Evolutionary conservation across 2,113 vertebrate genomes (phyloP).

Genomic region (Nerophis ophidion): DNA sequence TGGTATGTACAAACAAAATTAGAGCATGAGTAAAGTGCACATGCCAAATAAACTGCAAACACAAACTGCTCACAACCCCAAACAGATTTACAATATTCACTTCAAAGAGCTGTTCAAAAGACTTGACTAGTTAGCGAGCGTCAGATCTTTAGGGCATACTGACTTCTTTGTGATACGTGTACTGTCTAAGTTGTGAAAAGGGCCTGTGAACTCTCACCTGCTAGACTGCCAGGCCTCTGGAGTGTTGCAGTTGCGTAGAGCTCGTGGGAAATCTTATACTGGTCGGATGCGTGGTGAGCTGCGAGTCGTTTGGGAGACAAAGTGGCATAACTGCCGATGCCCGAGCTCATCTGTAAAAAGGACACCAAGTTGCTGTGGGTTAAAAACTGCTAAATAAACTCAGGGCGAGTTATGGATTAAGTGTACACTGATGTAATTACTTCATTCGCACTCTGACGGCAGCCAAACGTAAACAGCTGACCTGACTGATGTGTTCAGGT

Average conservation of each 20-base stretch:
- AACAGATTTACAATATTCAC: too few relatives aligned
- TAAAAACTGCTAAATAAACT: conserved; percentile 1
- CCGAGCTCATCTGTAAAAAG: conserved; percentile 82
- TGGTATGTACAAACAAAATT: too few relatives aligned
- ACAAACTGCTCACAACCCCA: too few relatives aligned
- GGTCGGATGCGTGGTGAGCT: conserved; percentile 83
- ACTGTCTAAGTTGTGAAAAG: too few relatives aligned
- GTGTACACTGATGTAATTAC: background rate
- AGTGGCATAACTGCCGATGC: conserved; percentile 93
- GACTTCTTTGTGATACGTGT: too few relatives aligned
- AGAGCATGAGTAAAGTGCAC: too few relatives aligned
- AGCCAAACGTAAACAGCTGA: background rate
- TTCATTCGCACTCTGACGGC: background rate
- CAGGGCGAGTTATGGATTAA: background rate
- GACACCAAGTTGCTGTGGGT: background rate
- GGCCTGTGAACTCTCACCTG: conserved; percentile 73
- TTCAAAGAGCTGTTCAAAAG: too few relatives aligned
- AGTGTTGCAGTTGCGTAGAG: conserved; percentile 91
- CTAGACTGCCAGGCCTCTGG: conserved; percentile 91
- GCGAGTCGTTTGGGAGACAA: conserved; percentile 94
- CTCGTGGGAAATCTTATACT: conserved; percentile 95
- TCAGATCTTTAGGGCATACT: too few relatives aligned
- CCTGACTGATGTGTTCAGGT: background rate
- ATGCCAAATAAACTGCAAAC: too few relatives aligned
- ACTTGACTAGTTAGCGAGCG: too few relatives aligned